Evolutionary conservation across 2,113 vertebrate species (phyloP), one percentile per base, ranked within the genome.

Genomic region (Syngnathus typhle): DNA sequence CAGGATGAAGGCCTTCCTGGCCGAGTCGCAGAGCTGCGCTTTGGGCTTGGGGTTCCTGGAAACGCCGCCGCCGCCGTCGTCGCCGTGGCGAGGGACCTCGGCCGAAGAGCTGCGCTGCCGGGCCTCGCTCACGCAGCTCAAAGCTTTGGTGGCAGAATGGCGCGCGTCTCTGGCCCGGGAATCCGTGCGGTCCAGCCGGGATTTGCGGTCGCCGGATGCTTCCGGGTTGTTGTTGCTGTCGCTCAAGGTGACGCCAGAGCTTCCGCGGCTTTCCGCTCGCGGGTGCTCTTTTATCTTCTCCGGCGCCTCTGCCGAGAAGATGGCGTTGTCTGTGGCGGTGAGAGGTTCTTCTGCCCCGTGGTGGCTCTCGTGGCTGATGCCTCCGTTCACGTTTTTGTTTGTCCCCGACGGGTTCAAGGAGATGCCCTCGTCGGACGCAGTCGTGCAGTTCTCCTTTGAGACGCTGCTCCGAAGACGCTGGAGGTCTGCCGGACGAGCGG

Each of bases 401-500:
- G 15, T 63, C 6, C 59, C 79, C 68, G 88, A 88, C 71, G 77
- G 83, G 7, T 76, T 83, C 69, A 94, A 95, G 82, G 96, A 96
- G 79, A 96, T 96, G 23, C 94, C 94, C 86, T 96, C 95, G 10
- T 96, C 96, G 9, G 95, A 95, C 79, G 78, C 94, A 95, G 60
- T 96, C 95, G 92, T 75, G 90, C 93, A 67, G 92, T 91, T 80
- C 61, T 94, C 93, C 69, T 93, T 91, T 66, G 90, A 85, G 86
- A 84, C 92, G 74, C 79, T 82, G 72, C 89, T 94, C 79, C 96
- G 94, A 41, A 96, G 89, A 87, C 90, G 93, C 78, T 91, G 92
- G 43, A 96, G 89, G n/a, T 94, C 94, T 88, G 27, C 27, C 27
- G 27, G 27, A 32, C 27, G 27, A 32, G 27, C 27, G 27, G 3